Evolutionary conservation across 2,113 vertebrate genomes (phyloP).

Genomic region (Corvus cornix): DNA sequence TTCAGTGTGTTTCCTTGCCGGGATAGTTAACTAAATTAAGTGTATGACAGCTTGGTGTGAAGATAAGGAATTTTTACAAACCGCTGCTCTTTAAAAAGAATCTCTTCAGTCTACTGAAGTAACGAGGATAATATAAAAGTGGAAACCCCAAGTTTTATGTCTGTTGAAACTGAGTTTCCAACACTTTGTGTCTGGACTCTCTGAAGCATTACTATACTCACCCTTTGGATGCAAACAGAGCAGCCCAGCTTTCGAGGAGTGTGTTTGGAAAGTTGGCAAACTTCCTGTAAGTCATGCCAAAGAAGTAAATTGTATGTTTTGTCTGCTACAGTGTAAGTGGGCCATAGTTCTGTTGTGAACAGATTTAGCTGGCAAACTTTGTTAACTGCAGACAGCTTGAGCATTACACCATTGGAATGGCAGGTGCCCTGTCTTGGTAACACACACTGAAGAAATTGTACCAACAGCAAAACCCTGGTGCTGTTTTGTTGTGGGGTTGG

Average conservation of each 20-base stretch:
- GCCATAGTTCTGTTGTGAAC: background rate
- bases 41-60: background rate
- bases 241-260: background rate
- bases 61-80: background rate
- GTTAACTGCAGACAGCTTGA: background rate
- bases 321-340: background rate
- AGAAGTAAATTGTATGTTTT: background rate
- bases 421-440: background rate
- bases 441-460: background rate
- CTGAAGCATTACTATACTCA: background rate
- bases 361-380: background rate
- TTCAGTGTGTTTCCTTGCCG: background rate
- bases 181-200: background rate
- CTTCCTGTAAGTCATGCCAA: background rate
- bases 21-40: background rate
- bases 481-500: background rate
- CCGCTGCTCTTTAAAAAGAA: background rate
- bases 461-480: background rate
- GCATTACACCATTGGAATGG: background rate
- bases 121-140: background rate
- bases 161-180: background rate
- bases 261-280: background rate
- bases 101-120: background rate
- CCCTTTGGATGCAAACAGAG: background rate
- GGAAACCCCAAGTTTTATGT: background rate